Conservation (phyloP, 1,140 invertebrate genomes). For the Oppia nitens region DNA sequence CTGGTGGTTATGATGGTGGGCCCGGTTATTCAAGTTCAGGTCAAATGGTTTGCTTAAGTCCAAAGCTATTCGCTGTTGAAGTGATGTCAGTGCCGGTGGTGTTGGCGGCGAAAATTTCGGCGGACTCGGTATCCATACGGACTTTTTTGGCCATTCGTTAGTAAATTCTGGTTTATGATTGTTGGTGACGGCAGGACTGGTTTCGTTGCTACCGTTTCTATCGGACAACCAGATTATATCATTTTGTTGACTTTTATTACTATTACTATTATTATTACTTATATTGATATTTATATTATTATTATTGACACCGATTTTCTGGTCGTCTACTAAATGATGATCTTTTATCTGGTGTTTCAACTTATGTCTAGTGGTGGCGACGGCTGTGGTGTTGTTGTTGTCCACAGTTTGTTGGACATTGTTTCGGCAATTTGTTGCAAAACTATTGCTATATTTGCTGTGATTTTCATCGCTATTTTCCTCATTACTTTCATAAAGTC, state of each 20-base stretch:
- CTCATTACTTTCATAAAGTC: not conserved
- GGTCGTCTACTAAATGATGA: too few species aligned
- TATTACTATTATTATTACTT: too few species aligned
- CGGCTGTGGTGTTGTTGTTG: too few species aligned
- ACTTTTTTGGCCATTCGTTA: not conserved
- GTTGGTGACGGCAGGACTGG: too few species aligned
- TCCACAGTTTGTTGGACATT: too few species aligned
- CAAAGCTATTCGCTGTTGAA: not conserved
- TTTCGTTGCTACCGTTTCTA: too few species aligned
- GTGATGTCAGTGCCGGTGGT: not conserved
- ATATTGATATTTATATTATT: too few species aligned
- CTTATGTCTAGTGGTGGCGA: too few species aligned
- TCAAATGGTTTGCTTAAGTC: not conserved
- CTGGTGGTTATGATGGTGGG: not conserved
- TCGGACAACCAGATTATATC: too few species aligned
- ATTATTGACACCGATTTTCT: too few species aligned
- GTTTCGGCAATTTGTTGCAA: not conserved
- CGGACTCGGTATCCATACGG: not conserved
- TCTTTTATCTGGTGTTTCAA: too few species aligned
- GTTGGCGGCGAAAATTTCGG: not conserved
- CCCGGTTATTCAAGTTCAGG: not conserved
- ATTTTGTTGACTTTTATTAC: too few species aligned
- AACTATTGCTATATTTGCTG: not conserved
- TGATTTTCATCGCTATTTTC: not conserved
- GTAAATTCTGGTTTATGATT: not conserved